A percentile compares a stretch with the other conserved stretches of the same genome.
phyloP scores from a whole-genome alignment of 2,797 vertebrate species.

The Cetoscarus ocellatus region DNA sequence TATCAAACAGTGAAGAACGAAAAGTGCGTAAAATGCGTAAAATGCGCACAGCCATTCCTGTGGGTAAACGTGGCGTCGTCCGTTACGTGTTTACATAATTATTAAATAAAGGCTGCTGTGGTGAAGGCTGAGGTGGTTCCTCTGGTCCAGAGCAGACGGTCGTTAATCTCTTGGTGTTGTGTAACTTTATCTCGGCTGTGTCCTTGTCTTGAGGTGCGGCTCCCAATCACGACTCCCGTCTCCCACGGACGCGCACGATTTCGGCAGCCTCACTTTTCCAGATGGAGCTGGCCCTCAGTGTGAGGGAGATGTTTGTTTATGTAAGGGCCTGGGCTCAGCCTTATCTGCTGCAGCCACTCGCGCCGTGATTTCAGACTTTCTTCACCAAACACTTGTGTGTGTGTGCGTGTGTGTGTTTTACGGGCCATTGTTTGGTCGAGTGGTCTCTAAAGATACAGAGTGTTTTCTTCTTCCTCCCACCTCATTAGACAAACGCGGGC shows the following conservation, averaged over 20 bases:
- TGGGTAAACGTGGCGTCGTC: no score
- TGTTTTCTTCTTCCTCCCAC: constrained; percentile 53
- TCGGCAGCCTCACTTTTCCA: constrained; percentile 82
- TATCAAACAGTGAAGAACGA: no score
- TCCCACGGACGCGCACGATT: constrained; percentile 72
- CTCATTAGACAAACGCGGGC: constrained; percentile 70
- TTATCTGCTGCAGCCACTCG: constrained; percentile 87
- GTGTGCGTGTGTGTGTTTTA: constrained; percentile 47
- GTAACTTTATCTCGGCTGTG: constrained; percentile 76
- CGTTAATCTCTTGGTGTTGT: constrained; percentile 59
- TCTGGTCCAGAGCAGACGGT: constrained; percentile 4
- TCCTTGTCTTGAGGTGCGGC: constrained; percentile 61
- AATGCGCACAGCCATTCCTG: no score
- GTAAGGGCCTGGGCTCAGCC: constrained; percentile 73
- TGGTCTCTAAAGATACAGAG: constrained; percentile 80
- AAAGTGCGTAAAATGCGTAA: no score
- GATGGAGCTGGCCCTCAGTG: constrained; percentile 64
- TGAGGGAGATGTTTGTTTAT: constrained; percentile 82
- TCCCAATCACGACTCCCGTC: constrained; percentile 85
- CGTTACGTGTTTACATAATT: no score
- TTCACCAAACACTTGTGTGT: constrained; percentile 57
- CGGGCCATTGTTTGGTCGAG: constrained; percentile 83
- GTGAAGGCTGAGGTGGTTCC: background rate
- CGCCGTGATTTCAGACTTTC: constrained; percentile 86
- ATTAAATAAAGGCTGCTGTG: background rate